These are phyloP conservation scores for Dichetophora obliterata DNA, from an alignment of 2,888 invertebrate genomes.

Conservation along the genomic window DNA sequence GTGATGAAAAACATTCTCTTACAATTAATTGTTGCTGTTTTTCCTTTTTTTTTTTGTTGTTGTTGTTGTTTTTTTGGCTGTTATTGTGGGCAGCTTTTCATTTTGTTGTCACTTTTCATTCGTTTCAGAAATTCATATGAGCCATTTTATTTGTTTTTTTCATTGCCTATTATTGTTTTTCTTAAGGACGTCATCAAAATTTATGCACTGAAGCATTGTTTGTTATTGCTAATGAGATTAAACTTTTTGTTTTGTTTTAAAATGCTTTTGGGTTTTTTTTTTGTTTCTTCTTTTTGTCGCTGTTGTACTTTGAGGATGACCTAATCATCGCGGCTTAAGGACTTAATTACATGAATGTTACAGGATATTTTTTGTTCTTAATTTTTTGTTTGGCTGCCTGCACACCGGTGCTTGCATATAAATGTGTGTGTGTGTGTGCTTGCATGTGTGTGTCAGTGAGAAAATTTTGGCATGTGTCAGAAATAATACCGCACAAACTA, in stretches of 20 bases:
- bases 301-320: slow-evolving; percentile 43
- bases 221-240: slow-evolving; percentile 13
- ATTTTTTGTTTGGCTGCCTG: slow-evolving; percentile 5
- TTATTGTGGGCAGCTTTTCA: neutral
- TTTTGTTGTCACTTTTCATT: slow-evolving; percentile 2
- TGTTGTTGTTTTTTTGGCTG: neutral
- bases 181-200: slow-evolving; percentile 21
- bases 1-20: neutral
- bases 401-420: neutral
- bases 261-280: neutral
- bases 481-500: slow-evolving; percentile 22
- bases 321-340: slow-evolving; percentile 49
- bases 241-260: slow-evolving; percentile 4
- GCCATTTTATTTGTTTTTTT: neutral
- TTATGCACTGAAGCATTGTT: neutral
- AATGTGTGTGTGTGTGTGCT: neutral
- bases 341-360: slow-evolving; percentile 40
- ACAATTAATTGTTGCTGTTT: neutral
- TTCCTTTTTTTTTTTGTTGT: neutral
- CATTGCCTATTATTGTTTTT: neutral
- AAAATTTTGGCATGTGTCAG: neutral
- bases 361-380: neutral
- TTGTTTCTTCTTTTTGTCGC: neutral
- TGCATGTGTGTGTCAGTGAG: neutral
- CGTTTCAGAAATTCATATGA: neutral